Percentiles rank a stretch among this genome's conserved stretches.
phyloP scores from a whole-genome alignment of 2,113 vertebrate genomes.

The Daubentonia madagascariensis region DNA sequence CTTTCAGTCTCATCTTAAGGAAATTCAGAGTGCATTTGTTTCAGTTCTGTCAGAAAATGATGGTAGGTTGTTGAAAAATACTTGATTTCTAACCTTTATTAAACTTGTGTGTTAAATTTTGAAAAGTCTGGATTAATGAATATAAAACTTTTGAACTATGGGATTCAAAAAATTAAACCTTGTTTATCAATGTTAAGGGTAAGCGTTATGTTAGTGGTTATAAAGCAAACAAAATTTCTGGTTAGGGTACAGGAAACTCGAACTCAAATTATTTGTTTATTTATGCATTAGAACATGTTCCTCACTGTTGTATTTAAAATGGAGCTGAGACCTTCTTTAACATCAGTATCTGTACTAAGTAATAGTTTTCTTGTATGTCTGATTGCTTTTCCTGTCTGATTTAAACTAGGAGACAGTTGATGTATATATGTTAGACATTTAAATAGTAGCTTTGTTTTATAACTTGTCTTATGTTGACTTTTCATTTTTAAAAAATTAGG shows the following conservation, averaged over 20 bases:
- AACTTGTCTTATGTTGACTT: background rate
- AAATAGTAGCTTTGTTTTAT: constrained; percentile 19
- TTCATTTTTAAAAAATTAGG: background rate
- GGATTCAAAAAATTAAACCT: background rate
- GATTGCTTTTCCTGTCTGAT: background rate
- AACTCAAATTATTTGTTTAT: background rate
- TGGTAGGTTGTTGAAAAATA: constrained; percentile 88
- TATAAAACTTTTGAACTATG: background rate
- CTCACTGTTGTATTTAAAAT: constrained; percentile 12
- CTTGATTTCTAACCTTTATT: constrained; percentile 42
- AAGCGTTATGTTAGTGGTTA: background rate
- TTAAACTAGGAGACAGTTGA: background rate
- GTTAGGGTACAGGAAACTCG: background rate
- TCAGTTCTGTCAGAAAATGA: constrained; percentile 95
- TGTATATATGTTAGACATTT: background rate
- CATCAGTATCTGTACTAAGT: background rate
- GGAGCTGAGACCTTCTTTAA: background rate
- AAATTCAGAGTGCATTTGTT: constrained; percentile 97
- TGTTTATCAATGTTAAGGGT: background rate
- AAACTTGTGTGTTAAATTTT: constrained; percentile 32
- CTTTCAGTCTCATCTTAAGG: constrained; percentile 93
- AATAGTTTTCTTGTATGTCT: background rate
- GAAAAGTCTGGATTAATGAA: background rate
- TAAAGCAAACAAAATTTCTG: background rate
- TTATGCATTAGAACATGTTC: background rate